Conservation (phyloP, 2,888 invertebrate species). For the Chalcosyrphus nemorum region DNA sequence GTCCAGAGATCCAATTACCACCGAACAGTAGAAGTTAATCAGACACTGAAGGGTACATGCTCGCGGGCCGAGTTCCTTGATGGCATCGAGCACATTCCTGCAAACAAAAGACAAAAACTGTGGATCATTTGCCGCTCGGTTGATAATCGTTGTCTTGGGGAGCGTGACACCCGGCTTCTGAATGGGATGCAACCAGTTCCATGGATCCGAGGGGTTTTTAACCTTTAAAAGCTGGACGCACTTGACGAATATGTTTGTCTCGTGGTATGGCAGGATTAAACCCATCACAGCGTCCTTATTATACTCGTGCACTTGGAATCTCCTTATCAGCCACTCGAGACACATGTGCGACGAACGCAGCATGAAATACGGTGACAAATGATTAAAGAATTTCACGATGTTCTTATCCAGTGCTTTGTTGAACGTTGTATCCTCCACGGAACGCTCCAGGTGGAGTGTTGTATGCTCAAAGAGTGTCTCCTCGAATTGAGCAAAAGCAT, state of each 20-base stretch:
- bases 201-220: slow-evolving; percentile 84
- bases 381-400: slow-evolving; percentile 90
- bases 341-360: slow-evolving; percentile 92
- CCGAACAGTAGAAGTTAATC: slow-evolving; percentile 91
- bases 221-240: slow-evolving; percentile 90
- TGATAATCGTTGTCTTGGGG: slow-evolving; percentile 87
- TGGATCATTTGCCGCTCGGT: slow-evolving; percentile 86
- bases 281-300: slow-evolving; percentile 92
- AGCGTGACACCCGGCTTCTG: slow-evolving; percentile 90
- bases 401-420: slow-evolving; percentile 89
- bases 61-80: slow-evolving; percentile 84
- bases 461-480: slow-evolving; percentile 89
- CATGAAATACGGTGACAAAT: slow-evolving; percentile 94
- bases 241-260: slow-evolving; percentile 93
- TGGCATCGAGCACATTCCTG: slow-evolving; percentile 83
- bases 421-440: slow-evolving; percentile 88
- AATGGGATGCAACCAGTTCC: slow-evolving; percentile 89
- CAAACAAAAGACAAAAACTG: slow-evolving; percentile 86
- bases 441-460: slow-evolving; percentile 91
- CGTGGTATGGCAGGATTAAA: slow-evolving; percentile 95
- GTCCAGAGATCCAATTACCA: slow-evolving; percentile 88
- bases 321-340: slow-evolving; percentile 96
- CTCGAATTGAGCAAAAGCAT: slow-evolving; percentile 88
- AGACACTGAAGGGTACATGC: slow-evolving; percentile 86
- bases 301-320: slow-evolving; percentile 94